phyloP scores from a whole-genome alignment of 1,140 invertebrate species.

The Drosophila willistoni region DNA sequence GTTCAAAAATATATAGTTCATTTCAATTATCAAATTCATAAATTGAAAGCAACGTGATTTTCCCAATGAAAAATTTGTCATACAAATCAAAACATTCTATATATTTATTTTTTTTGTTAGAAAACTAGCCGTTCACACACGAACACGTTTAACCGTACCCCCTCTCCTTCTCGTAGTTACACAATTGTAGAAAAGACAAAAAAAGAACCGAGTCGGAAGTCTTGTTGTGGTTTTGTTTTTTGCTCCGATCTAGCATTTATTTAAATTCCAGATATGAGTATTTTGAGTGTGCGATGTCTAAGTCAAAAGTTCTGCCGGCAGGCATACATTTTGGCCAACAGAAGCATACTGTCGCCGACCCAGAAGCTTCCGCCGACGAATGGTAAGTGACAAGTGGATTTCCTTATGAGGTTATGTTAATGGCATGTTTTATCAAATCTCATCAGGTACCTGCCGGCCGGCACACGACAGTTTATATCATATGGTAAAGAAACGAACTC shows the following conservation, averaged over 20 bases:
- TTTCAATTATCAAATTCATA: constrained; percentile 6
- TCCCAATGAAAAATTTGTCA: constrained; percentile 60
- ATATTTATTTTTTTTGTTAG: constrained; percentile 32
- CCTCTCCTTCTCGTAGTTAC: constrained; percentile 31
- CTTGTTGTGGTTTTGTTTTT: constrained; percentile 29
- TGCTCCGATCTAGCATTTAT: constrained; percentile 19
- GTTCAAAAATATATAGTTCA: constrained; percentile 19
- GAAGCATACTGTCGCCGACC: constrained; percentile 33
- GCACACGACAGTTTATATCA: constrained; percentile 72
- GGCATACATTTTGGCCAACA: constrained; percentile 67
- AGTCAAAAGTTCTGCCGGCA: constrained; percentile 66
- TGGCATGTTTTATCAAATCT: background rate
- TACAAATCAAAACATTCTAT: constrained; percentile 11
- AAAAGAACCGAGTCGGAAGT: constrained; percentile 19
- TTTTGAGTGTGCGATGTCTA: constrained; percentile 61
- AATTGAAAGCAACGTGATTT: constrained; percentile 20
- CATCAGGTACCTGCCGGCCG: constrained; percentile 45
- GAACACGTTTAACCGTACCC: constrained; percentile 20
- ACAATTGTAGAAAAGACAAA: constrained; percentile 59
- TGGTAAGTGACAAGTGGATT: constrained; percentile 46
- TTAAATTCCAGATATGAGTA: constrained; percentile 65
- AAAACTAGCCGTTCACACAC: constrained; percentile 36
- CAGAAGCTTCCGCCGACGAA: constrained; percentile 30
- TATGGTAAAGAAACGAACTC: constrained; percentile 80
- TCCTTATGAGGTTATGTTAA: constrained; percentile 49